Percentiles rank a stretch among this genome's conserved stretches.
phyloP scores from a whole-genome alignment of 2,888 invertebrate species.

The Rhodophaea formosa region DNA sequence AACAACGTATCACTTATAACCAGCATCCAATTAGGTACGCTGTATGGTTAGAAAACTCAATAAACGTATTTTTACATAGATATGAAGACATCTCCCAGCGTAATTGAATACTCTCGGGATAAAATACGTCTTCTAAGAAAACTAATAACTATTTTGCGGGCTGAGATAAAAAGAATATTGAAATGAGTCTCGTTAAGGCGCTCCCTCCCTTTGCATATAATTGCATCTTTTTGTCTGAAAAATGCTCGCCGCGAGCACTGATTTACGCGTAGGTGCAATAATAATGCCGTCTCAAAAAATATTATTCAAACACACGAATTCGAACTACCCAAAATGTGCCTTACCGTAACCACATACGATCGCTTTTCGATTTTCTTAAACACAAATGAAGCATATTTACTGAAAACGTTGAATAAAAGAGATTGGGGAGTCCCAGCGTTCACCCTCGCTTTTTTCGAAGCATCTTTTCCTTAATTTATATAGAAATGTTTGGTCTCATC shows the following conservation, averaged over 20 bases:
- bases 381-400: conserved; percentile 62
- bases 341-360: conserved; percentile 42
- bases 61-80: too few species aligned
- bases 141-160: conserved; percentile 8
- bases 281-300: conserved; percentile 75
- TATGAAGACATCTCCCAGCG: not conserved
- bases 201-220: conserved; percentile 70
- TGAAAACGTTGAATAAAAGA: conserved; percentile 75
- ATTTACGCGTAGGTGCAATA: conserved; percentile 82
- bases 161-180: conserved; percentile 37
- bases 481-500: conserved; percentile 75
- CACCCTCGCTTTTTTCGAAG: conserved; percentile 71
- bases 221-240: conserved; percentile 78
- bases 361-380: conserved; percentile 40
- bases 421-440: conserved; percentile 58
- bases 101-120: not conserved
- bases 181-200: conserved; percentile 57
- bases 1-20: too few species aligned
- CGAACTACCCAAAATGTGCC: conserved; percentile 39
- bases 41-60: too few species aligned
- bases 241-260: conserved; percentile 74
- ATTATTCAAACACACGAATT: conserved; percentile 53
- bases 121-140: not conserved
- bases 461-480: conserved; percentile 80
- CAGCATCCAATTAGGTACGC: too few species aligned